Conservation (phyloP, 2,888 invertebrate species). For the Agrilus mali region DNA sequence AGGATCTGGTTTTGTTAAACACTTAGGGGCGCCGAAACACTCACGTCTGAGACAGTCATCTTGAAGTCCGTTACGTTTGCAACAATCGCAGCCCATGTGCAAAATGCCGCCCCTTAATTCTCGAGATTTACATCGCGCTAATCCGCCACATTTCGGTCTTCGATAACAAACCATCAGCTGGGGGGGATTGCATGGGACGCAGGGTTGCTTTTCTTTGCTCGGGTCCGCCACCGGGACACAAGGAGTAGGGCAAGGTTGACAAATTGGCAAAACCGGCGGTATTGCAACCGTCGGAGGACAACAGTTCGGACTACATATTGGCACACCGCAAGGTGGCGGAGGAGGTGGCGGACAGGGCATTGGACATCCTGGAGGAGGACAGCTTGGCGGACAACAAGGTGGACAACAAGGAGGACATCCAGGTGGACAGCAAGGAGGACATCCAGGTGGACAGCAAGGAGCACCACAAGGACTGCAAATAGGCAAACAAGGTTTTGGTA, state of each 20-base stretch:
- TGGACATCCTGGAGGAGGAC: constrained; percentile 21
- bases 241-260: constrained; percentile 35
- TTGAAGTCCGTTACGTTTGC: constrained; percentile 46
- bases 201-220: constrained; percentile 41
- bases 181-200: constrained; percentile 43
- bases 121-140: constrained; percentile 33
- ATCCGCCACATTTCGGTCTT: constrained; percentile 27
- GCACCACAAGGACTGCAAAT: constrained; percentile 38
- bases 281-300: constrained; percentile 36
- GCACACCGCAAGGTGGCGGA: constrained; percentile 28
- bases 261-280: constrained; percentile 36
- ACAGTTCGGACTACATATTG: constrained; percentile 24
- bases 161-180: constrained; percentile 44
- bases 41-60: constrained; percentile 44
- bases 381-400: constrained; percentile 37
- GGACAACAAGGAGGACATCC: constrained; percentile 35
- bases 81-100: constrained; percentile 45
- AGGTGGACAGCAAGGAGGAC: constrained; percentile 33
- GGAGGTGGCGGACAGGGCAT: constrained; percentile 35
- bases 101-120: constrained; percentile 43
- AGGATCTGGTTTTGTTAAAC: constrained; percentile 41
- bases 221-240: constrained; percentile 38
- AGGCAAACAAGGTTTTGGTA: constrained; percentile 44
- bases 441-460: constrained; percentile 35
- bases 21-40: constrained; percentile 41